Base-by-base conservation (phyloP, 2,888 invertebrate species). In the Melanargia galathea region DNA sequence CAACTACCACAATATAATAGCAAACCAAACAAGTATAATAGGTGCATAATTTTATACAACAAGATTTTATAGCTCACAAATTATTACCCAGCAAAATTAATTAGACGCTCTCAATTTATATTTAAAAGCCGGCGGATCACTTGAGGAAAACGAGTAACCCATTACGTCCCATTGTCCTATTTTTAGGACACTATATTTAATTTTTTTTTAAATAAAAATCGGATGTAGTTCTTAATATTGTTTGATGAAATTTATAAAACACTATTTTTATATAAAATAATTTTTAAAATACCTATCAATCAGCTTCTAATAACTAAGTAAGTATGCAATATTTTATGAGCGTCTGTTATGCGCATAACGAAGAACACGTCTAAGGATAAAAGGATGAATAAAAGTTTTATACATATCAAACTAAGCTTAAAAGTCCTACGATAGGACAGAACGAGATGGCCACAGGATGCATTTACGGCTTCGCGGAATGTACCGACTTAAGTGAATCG, bases 391-490 rank as follows among this genome's bases (percentile, higher is more conserved):
- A 49, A 62, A 48, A 45, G 52, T 45, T 65, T 62, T 61, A 54
- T 46, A 54, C 58, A 38, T 48, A 51, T 46, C 57, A 57, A 55
- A 59, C 62, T 62, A 49, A 54, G 59, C 58, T 65, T 54, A 58
- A 49, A 64, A 62, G 40, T 55, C 18, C 52, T 40, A 43, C 55
- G 65, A 68, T 66, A 68, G 62, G 62, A 68, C 60, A 40, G 65
- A 60, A 60, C 76, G 75, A 75, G 73, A 75, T 73, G 73, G 75
- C 65, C 48, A 62, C 81, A 82, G 79, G 79, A 82, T 80, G 78
- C 74, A 72, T 79, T 78, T 62, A 70, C 60, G 43, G 60, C 64
- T 71, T 70, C 71, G 56, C 38, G 30, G 68, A 66, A 68, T 40
- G 52, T 46, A 60, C 63, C n/a, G 48, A 49, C 56, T 46, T 38